Evolutionary conservation across 2,113 vertebrate species (phyloP).

Genomic region (Brevimyrus niger): DNA sequence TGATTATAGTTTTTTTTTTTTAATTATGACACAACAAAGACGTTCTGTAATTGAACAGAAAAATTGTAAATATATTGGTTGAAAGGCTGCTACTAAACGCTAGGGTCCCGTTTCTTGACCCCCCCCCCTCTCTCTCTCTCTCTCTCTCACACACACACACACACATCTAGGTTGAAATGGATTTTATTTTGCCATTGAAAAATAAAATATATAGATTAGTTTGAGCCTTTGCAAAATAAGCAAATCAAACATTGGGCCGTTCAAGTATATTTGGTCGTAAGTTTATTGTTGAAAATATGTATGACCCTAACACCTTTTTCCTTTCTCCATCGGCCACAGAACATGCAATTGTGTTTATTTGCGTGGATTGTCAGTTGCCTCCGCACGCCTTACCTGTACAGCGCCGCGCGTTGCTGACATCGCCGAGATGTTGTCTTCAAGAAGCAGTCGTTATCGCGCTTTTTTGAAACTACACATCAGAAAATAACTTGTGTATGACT

Average conservation of each 20-base stretch:
- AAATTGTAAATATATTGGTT: not conserved
- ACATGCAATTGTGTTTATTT: not conserved
- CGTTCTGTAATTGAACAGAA: not conserved
- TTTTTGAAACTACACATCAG: not conserved
- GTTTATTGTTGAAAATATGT: not conserved
- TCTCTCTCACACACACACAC: not conserved
- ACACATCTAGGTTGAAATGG: not conserved
- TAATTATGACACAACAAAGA: not conserved
- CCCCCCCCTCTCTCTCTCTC: not conserved
- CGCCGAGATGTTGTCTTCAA: not conserved
- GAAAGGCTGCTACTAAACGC: not conserved
- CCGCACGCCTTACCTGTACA: not conserved
- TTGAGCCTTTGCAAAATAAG: not conserved
- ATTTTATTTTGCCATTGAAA: slow-evolving; percentile 14
- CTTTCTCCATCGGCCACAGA: not conserved
- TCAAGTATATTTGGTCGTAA: not conserved
- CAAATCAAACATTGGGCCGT: not conserved
- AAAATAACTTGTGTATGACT: not conserved
- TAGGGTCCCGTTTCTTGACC: not conserved
- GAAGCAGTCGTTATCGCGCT: not conserved
- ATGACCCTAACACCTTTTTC: not conserved
- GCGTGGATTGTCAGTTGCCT: not conserved
- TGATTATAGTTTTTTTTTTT: not conserved
- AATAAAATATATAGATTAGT: not conserved
- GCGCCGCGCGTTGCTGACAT: not conserved